Evolutionary conservation across 2,888 invertebrate species (phyloP).

Genomic region (Cyaniris semiargus): DNA sequence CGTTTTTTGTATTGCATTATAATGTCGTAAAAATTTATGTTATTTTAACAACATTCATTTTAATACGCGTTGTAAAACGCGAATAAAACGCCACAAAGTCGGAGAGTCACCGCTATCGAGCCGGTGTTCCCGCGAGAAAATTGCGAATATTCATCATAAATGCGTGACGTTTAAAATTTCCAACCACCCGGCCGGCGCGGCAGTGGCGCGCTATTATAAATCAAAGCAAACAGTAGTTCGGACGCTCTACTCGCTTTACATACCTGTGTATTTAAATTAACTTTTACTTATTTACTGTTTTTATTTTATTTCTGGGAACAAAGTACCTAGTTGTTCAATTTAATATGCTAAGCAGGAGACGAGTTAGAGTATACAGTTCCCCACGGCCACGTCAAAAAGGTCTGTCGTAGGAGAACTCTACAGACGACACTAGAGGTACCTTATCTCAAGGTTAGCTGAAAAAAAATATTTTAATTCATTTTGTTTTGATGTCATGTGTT

Average conservation of each 20-base stretch:
- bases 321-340: conserved; percentile 33
- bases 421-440: background rate
- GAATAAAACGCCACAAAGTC: conserved; percentile 49
- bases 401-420: background rate
- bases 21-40: conserved; percentile 27
- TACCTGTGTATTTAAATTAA: conserved; percentile 45
- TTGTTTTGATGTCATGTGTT: background rate
- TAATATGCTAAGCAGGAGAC: conserved; percentile 33
- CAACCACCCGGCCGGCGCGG: conserved; percentile 59
- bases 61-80: conserved; percentile 40
- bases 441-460: background rate
- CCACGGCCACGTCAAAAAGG: background rate
- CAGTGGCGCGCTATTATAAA: conserved; percentile 60
- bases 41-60: conserved; percentile 37
- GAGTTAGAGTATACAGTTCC: background rate
- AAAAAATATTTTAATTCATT: background rate
- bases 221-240: conserved; percentile 70
- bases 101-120: conserved; percentile 58
- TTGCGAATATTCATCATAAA: conserved; percentile 77
- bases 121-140: conserved; percentile 68
- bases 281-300: conserved; percentile 37
- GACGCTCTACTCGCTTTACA: conserved; percentile 51
- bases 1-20: conserved; percentile 30
- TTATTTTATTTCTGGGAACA: background rate
- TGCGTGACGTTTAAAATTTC: conserved; percentile 78